phyloP scores from a whole-genome alignment of 2,113 vertebrate species.

The Tetraodon nigroviridis region DNA sequence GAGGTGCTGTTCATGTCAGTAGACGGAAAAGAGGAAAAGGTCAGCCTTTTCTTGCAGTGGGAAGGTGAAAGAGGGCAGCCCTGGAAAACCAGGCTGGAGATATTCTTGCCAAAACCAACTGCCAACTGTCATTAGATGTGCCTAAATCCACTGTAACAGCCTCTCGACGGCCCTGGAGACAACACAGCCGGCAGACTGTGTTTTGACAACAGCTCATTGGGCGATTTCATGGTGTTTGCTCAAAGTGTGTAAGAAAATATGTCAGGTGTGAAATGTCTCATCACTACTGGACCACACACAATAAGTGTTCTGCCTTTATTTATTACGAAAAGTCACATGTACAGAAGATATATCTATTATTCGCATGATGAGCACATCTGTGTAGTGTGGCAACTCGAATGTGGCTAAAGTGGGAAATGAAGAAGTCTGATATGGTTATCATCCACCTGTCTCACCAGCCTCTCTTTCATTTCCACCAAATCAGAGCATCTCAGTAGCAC shows the following conservation, averaged over 20 bases:
- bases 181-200: constrained; percentile 4
- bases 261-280: constrained; percentile 39
- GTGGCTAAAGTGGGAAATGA: neutral
- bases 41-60: neutral
- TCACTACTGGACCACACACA: constrained; percentile 17
- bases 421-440: neutral
- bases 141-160: constrained; percentile 17
- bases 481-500: neutral
- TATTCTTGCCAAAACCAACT: constrained; percentile 12
- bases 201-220: constrained; percentile 50
- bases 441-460: neutral
- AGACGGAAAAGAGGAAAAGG: neutral
- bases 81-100: neutral
- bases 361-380: neutral
- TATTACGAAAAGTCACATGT: too few species aligned
- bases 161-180: constrained; percentile 8
- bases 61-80: neutral
- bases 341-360: too few species aligned
- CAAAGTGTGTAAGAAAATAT: constrained; percentile 31
- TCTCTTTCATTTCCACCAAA: neutral
- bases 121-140: constrained; percentile 27
- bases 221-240: constrained; percentile 52
- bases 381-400: too few species aligned
- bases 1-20: neutral
- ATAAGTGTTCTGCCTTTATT: constrained; percentile 4